Evolutionary conservation across 2,797 vertebrate species (phyloP).

Genomic region (Oreochromis grahami): DNA sequence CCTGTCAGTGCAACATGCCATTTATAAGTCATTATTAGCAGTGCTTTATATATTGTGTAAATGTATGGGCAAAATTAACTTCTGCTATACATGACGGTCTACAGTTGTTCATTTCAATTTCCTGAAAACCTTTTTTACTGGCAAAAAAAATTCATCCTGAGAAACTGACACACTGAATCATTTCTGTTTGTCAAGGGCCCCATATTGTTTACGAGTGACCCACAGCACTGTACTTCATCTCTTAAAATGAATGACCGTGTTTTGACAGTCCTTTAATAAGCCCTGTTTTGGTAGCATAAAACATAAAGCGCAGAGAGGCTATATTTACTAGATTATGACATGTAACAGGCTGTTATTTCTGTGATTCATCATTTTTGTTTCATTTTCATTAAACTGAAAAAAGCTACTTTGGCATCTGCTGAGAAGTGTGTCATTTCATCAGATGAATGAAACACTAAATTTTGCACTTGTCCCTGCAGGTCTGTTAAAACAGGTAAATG

Average conservation of each 20-base stretch:
- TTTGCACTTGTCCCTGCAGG: neutral
- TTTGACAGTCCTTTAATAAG: neutral
- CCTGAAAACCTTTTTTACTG: neutral
- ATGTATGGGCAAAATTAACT: neutral
- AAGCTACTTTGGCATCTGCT: neutral
- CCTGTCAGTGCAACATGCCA: neutral
- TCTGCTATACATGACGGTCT: neutral
- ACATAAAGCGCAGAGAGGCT: neutral
- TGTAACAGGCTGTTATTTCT: neutral
- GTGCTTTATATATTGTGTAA: neutral
- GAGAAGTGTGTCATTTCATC: neutral
- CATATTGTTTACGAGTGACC: neutral
- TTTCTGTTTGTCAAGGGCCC: neutral
- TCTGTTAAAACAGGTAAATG: neutral
- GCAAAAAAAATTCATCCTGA: neutral
- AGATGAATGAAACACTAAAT: neutral
- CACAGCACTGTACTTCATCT: neutral
- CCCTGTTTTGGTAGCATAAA: neutral
- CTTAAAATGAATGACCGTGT: neutral
- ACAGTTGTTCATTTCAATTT: neutral
- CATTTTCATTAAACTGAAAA: neutral
- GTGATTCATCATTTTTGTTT: neutral
- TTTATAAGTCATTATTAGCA: neutral
- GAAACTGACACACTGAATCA: neutral
- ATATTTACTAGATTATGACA: neutral